Evolutionary conservation across 2,888 invertebrate species (phyloP).

Genomic region (Pachydiplax longipennis): DNA sequence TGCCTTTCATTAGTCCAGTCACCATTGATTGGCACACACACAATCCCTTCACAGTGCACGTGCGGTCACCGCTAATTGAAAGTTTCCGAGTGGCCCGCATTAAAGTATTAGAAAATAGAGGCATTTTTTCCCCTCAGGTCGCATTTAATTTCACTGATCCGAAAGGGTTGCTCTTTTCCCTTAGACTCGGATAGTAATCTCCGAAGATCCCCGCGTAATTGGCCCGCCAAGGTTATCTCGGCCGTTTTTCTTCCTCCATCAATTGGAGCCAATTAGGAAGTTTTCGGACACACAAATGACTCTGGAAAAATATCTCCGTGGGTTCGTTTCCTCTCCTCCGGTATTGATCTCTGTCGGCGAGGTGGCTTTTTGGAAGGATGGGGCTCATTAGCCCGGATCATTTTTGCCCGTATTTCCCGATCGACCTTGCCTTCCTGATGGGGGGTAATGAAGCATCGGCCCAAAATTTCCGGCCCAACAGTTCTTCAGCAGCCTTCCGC

Average conservation of each 20-base stretch:
- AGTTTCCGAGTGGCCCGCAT: no score
- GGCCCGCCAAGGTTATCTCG: neutral
- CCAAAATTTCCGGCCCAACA: slow-evolving; percentile 16
- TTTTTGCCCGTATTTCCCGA: neutral
- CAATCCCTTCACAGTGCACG: no score
- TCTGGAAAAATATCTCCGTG: neutral
- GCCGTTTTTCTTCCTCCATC: neutral
- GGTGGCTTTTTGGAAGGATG: neutral
- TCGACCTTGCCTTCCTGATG: neutral
- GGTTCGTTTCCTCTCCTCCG: neutral
- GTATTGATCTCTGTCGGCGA: neutral
- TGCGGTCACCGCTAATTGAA: no score
- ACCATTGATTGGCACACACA: no score
- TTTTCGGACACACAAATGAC: neutral
- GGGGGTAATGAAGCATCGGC: slow-evolving; percentile 7
- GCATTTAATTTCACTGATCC: no score
- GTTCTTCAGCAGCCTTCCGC: neutral
- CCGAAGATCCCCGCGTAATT: neutral
- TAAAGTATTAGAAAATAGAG: no score
- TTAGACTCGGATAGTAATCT: no score
- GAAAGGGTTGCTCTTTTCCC: no score
- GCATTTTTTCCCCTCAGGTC: no score
- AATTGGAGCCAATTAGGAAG: neutral
- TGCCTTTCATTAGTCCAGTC: no score
- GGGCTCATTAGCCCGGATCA: slow-evolving; percentile 28